A percentile compares a stretch with the other conserved stretches of the same genome.
These are phyloP conservation scores for Myotis lucifugus DNA, from an alignment of 2,113 vertebrate genomes.

Conservation along the genomic window DNA sequence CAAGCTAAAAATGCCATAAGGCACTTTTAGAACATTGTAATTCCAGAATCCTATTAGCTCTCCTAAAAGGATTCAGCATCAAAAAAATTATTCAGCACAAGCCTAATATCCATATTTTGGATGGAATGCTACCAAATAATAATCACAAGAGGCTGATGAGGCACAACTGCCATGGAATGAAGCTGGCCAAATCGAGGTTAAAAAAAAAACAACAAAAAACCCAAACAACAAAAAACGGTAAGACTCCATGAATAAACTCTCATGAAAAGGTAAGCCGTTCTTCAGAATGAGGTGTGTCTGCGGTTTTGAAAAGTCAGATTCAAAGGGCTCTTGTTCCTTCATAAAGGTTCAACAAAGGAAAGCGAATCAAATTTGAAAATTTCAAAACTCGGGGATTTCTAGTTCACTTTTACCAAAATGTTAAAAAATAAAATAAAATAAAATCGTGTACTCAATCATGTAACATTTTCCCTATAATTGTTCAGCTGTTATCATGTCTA, in stretches of 20 bases:
- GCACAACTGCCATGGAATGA: neutral
- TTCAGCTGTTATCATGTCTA: slow-evolving; percentile 30
- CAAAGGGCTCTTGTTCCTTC: neutral
- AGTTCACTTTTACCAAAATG: slow-evolving; percentile 14
- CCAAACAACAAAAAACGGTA: neutral
- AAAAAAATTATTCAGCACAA: slow-evolving; percentile 34
- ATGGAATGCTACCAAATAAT: slow-evolving; percentile 38
- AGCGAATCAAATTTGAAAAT: neutral
- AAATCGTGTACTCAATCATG: neutral
- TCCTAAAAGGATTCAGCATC: slow-evolving; percentile 9
- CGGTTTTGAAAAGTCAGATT: slow-evolving; percentile 12
- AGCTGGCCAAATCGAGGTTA: slow-evolving; percentile 24
- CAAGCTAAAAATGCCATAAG: slow-evolving; percentile 44
- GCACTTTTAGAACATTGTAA: slow-evolving; percentile 5
- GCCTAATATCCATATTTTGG: slow-evolving; percentile 39
- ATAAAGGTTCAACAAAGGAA: slow-evolving; percentile 34
- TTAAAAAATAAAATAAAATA: neutral
- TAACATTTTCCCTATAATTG: neutral
- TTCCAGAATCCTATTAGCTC: slow-evolving; percentile 20
- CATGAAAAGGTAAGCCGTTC: neutral
- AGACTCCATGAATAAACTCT: neutral
- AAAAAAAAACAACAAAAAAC: neutral
- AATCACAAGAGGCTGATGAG: slow-evolving; percentile 8
- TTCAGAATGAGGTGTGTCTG: neutral
- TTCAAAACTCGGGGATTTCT: slow-evolving; percentile 9